Percentiles rank a stretch among this genome's conserved stretches.
These are phyloP conservation scores for Eilema griseolum DNA, from an alignment of 2,888 invertebrate genomes.

Conservation along the genomic window DNA sequence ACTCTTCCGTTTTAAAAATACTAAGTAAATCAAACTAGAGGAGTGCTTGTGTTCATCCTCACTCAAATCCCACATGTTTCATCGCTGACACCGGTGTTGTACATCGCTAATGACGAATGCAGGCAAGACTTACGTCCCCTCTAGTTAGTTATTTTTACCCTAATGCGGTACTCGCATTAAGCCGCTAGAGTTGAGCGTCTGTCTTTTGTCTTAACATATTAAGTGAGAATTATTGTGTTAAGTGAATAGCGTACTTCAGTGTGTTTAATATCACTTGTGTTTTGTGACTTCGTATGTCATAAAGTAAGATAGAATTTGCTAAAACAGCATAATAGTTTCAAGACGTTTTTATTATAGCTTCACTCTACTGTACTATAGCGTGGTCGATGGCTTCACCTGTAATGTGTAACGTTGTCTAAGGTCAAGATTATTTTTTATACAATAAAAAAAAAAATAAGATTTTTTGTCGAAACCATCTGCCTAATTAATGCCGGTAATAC, in stretches of 20 bases:
- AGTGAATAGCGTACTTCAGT: slow-evolving; percentile 5
- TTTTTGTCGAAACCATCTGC: too few relatives aligned
- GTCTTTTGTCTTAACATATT: slow-evolving; percentile 37
- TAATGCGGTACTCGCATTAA: slow-evolving; percentile 33
- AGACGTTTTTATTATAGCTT: too few relatives aligned
- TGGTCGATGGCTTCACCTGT: too few relatives aligned
- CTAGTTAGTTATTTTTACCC: slow-evolving; percentile 31
- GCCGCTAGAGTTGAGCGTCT: slow-evolving; percentile 28
- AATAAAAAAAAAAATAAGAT: too few relatives aligned
- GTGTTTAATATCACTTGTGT: slow-evolving; percentile 2
- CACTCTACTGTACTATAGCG: too few relatives aligned
- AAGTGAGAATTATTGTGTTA: slow-evolving; percentile 12
- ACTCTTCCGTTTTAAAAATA: slow-evolving; percentile 18
- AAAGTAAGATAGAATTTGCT: not conserved
- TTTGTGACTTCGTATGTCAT: not conserved
- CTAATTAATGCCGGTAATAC: too few relatives aligned
- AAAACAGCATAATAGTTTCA: too few relatives aligned
- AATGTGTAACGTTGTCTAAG: too few relatives aligned
- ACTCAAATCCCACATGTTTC: slow-evolving; percentile 25
- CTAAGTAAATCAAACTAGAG: slow-evolving; percentile 14
- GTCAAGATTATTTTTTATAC: too few relatives aligned
- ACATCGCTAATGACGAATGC: slow-evolving; percentile 39
- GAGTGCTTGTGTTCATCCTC: not conserved
- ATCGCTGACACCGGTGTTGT: not conserved
- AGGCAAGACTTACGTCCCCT: slow-evolving; percentile 25